Conservation (phyloP, 2,113 vertebrate genomes). For the Cochlearius cochlearius region DNA sequence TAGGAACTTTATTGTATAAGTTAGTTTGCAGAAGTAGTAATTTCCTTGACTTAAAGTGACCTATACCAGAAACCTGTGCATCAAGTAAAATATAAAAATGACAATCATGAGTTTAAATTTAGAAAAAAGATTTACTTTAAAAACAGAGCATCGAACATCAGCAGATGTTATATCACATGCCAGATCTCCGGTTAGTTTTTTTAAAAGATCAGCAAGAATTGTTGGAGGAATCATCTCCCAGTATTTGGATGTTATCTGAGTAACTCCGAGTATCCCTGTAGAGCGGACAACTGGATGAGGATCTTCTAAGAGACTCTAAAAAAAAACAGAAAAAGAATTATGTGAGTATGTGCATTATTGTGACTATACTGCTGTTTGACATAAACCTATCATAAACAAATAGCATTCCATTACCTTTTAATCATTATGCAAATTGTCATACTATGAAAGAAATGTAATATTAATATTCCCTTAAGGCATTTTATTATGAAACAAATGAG, state of each 20-base stretch:
- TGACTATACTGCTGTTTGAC: background rate
- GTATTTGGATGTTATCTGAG: conserved; percentile 86
- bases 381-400: background rate
- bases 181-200: conserved; percentile 83
- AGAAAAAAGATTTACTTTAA: conserved; percentile 79
- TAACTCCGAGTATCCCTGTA: conserved; percentile 84
- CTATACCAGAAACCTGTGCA: background rate
- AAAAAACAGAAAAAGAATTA: background rate
- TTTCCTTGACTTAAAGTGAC: background rate
- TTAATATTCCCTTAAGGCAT: background rate
- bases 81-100: background rate
- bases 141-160: conserved; percentile 91
- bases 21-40: background rate
- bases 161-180: conserved; percentile 82
- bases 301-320: conserved; percentile 88
- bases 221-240: conserved; percentile 92
- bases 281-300: conserved; percentile 88
- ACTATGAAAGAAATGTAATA: background rate
- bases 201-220: conserved; percentile 85
- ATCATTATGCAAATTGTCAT: background rate
- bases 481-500: background rate
- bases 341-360: background rate
- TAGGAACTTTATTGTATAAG: background rate
- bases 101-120: background rate
- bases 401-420: background rate